phyloP scores from a whole-genome alignment of 1,140 invertebrate species.

The Hylaeus volcanicus region DNA sequence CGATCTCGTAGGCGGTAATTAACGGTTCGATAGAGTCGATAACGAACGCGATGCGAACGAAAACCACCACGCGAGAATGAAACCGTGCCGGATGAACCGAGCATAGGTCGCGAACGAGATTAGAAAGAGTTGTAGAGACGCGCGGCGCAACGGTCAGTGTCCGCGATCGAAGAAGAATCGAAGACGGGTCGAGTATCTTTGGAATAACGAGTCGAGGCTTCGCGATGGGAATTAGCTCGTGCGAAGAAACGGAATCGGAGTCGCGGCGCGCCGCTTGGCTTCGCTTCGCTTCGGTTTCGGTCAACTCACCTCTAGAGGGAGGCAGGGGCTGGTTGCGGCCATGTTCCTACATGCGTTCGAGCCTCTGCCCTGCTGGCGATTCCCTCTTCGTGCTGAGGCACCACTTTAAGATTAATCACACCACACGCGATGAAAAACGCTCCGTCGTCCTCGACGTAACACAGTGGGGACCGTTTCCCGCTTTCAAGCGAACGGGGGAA shows the following conservation, averaged over 20 bases:
- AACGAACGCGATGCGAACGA: neutral
- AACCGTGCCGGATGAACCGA: too few species aligned
- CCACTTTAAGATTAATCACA: constrained; percentile 63
- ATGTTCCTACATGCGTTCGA: constrained; percentile 81
- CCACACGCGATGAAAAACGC: constrained; percentile 51
- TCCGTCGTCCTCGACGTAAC: constrained; percentile 41
- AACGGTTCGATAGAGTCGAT: neutral
- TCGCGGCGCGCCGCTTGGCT: neutral
- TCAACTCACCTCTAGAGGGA: constrained; percentile 80
- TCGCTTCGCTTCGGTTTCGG: constrained; percentile 47
- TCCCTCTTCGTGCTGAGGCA: constrained; percentile 71
- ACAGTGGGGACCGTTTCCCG: constrained; percentile 40
- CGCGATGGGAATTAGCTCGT: neutral
- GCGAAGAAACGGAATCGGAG: constrained; percentile 34
- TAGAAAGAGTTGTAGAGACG: too few species aligned
- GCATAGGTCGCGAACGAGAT: neutral
- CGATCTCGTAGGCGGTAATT: neutral
- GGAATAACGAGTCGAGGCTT: too few species aligned
- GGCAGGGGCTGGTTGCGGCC: constrained; percentile 80
- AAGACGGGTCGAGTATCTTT: too few species aligned
- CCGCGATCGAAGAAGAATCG: neutral
- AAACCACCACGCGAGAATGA: neutral
- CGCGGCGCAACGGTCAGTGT: neutral
- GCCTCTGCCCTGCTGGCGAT: constrained; percentile 79
- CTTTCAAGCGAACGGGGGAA: constrained; percentile 32